Base-by-base conservation (phyloP, 2,113 vertebrate species). In the Agapornis roseicollis region DNA sequence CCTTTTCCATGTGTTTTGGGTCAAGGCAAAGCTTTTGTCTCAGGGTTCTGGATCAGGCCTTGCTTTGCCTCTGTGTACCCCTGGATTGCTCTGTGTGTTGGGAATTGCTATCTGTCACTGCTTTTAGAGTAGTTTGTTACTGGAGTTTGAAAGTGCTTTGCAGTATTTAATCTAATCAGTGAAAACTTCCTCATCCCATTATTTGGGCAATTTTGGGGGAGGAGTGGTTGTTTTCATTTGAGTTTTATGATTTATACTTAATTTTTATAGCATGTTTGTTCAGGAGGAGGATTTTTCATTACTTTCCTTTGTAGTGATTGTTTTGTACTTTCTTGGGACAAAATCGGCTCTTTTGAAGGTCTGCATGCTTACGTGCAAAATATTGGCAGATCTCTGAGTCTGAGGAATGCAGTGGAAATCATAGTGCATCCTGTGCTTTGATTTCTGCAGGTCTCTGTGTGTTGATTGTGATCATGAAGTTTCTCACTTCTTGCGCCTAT, bases 261-360 rank as follows among this genome's bases (percentile, higher is more conserved):
- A 20, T 89, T 97, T 97, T 97, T 96, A 93, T 1, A 11, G 91
- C 77, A 1, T 96, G 92, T 96, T 96, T 96, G 92, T 98, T 98
- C 97, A 98, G 95, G 91, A 97, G 96, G 94, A 97, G 94, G 77
- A 94, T 92, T 96, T 97, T 96, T 97, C 89, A 95, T 91, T 93
- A 76, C 93, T 97, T 91, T 97, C 93, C 97, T 98, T 97, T 97
- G 96, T 97, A 97, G 97, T 90, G 90, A 86, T 96, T 96, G 91
- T 97, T 97, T 97, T 97, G 90, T 96, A 89, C 12, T 71, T 96
- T 96, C 97, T 97, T 98, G 95, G 97, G 94, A 93, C 85, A 94
- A 94, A 97, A 94, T 78, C 83, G 50, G 93, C 82, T 97, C 96
- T 97, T 98, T 97, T 98, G 97, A 98, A 98, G 97, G 97, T 97